Conservation (phyloP, 2,113 vertebrate species). For the Ochotona curzoniae region DNA sequence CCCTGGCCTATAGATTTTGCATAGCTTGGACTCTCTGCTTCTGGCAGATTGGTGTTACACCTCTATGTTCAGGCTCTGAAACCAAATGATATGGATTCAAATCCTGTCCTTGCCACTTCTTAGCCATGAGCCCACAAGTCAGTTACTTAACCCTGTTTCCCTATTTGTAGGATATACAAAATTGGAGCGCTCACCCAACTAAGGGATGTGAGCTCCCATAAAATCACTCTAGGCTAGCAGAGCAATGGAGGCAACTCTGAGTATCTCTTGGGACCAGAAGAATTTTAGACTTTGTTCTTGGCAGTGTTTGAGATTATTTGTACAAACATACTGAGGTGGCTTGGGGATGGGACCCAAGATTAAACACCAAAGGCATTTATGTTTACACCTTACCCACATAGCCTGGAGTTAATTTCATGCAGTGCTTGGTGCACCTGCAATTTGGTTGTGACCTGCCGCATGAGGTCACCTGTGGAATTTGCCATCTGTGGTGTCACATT, state of each 20-base stretch:
- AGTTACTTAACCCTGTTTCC: fast-evolving
- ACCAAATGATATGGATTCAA: background rate
- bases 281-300: too few relatives aligned
- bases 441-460: background rate
- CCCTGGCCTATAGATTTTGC: too few relatives aligned
- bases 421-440: background rate
- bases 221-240: fast-evolving
- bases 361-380: background rate
- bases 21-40: background rate
- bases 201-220: background rate
- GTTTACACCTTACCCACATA: background rate
- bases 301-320: background rate
- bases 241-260: background rate
- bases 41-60: fast-evolving
- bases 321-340: too few relatives aligned
- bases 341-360: background rate
- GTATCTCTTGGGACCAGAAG: background rate
- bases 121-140: background rate
- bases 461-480: background rate
- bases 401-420: background rate
- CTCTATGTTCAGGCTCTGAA: background rate
- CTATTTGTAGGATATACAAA: fast-evolving
- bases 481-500: background rate
- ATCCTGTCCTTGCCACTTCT: too few relatives aligned
- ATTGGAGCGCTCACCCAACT: fast-evolving